A percentile compares a stretch with the other conserved stretches of the same genome.
phyloP scores from a whole-genome alignment of 2,797 vertebrate species.

The Cuculus canorus region DNA sequence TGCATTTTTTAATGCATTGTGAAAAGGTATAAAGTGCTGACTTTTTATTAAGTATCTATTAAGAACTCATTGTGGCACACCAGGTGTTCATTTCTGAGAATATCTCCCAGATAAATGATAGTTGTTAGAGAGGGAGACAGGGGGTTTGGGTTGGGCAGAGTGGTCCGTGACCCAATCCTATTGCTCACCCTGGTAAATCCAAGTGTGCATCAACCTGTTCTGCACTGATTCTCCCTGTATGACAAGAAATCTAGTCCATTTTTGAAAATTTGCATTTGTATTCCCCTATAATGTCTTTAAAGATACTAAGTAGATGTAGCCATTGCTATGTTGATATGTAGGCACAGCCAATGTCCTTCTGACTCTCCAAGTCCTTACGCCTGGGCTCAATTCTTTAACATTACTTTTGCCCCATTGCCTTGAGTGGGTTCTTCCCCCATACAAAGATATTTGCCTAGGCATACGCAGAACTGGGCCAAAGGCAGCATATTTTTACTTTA shows the following conservation, averaged over 20 bases:
- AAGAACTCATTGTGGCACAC: background rate
- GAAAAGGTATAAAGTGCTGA: background rate
- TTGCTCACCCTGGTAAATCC: background rate
- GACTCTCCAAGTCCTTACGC: background rate
- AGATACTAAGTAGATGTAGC: background rate
- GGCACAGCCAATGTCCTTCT: background rate
- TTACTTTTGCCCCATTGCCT: background rate
- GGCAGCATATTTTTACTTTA: background rate
- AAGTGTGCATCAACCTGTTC: rapidly evolving
- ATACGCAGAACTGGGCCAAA: background rate
- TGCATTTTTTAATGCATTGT: background rate
- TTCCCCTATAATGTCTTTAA: background rate
- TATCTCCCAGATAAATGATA: background rate
- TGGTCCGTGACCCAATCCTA: background rate
- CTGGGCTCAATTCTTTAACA: background rate
- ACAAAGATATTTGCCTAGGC: background rate
- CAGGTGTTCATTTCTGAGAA: background rate
- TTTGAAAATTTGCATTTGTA: background rate
- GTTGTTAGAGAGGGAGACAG: no score
- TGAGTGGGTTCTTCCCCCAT: background rate
- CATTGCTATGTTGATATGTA: background rate
- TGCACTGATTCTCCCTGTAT: no score
- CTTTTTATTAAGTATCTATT: background rate
- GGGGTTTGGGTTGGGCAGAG: background rate
- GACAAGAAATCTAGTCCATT: background rate